phyloP scores from a whole-genome alignment of 1,140 invertebrate species.

The Melanaphis sacchari region DNA sequence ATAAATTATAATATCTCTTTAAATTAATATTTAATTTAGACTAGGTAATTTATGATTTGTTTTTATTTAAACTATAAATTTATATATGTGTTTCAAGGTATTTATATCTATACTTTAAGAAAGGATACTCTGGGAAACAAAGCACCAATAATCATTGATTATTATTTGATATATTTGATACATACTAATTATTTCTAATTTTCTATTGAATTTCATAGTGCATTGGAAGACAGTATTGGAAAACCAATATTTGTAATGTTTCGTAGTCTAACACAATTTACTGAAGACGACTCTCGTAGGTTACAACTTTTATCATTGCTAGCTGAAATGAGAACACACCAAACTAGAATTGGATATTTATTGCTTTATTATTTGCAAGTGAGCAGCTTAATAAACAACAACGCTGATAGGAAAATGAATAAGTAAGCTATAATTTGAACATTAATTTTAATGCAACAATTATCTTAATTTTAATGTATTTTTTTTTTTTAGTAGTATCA shows the following conservation, averaged over 20 bases:
- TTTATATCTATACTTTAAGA: no score
- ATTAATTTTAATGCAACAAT: constrained; percentile 60
- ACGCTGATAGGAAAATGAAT: constrained; percentile 62
- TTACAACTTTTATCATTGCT: constrained; percentile 77
- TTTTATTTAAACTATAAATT: no score
- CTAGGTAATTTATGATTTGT: no score
- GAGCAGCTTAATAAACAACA: constrained; percentile 69
- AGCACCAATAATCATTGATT: not conserved
- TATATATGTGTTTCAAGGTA: no score
- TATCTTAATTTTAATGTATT: constrained; percentile 52
- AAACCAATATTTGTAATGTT: constrained; percentile 83
- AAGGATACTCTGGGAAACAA: not conserved
- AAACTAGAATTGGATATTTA: constrained; percentile 81
- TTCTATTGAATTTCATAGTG: constrained; percentile 58
- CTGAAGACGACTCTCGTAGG: constrained; percentile 79
- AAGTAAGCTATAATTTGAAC: constrained; percentile 65
- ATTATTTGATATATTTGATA: not conserved
- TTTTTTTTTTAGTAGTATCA: constrained; percentile 68
- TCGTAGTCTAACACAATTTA: constrained; percentile 74
- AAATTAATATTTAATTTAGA: no score
- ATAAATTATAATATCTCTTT: no score
- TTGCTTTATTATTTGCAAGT: constrained; percentile 88
- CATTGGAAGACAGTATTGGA: constrained; percentile 78
- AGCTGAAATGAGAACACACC: constrained; percentile 76
- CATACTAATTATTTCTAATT: not conserved